Base-by-base conservation (phyloP, 2,888 invertebrate species). In the Ennomos erosarius region DNA sequence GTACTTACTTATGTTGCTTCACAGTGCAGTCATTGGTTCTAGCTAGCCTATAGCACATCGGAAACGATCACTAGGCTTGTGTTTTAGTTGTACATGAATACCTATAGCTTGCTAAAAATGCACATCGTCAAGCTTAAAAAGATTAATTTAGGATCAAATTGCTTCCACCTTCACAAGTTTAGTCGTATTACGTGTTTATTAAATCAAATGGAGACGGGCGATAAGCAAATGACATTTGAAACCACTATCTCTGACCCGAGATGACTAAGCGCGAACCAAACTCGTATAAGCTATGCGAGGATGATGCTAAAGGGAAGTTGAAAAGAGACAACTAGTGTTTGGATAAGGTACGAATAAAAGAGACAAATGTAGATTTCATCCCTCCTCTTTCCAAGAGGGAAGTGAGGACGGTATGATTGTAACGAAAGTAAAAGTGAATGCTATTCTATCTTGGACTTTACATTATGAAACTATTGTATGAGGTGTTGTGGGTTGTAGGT, bases 391-490 rank as follows among this genome's bases (percentile, higher is more conserved):
- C 68, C 50, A 70, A 78, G 81, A 81, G 79, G 85, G 85, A 84
- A 85, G 82, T 82, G 80, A 82, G 79, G 81, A 76, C 79, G 67
- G 71, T 76, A 79, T 75, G 77, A 72, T 76, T 78, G 76, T 78
- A 79, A 78, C 74, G 85, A 89, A 88, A 89, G 89, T 88, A 89
- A 89, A 89, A 89, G 89, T 88, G 75, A 84, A 81, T 78, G 82
- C 77, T 79, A 77, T 80, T 81, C 74, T 78, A 79, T 76, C 71
- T 79, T 75, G 78, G 73, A 73, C 73, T 76, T 79, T 78, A 74
- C 68, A 69, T 77, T 76, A 76, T 75, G 74, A 75, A 77, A 80
- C 81, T 76, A 74, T 77, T 75, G 71, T 67, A 73, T 70, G 68
- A 74, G 65, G 65, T 69, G 53, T 45, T 50, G 66, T 69, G 53